Evolutionary conservation across 1,140 invertebrate species (phyloP).

Genomic region (Cydia splendana): DNA sequence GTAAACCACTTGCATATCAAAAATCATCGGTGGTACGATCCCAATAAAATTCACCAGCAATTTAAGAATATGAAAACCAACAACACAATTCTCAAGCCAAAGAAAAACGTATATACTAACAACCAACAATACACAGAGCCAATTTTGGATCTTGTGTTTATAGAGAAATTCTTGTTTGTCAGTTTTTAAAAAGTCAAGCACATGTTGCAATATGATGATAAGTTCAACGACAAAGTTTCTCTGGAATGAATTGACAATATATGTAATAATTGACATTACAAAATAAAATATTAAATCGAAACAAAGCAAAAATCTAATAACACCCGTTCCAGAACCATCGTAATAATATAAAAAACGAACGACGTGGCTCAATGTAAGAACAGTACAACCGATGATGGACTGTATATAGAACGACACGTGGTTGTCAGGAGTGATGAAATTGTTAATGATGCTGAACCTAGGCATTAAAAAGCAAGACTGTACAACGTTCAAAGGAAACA

Average conservation of each 20-base stretch:
- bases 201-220: background rate
- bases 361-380: background rate
- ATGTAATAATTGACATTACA: background rate
- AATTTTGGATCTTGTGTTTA: background rate
- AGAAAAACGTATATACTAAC: background rate
- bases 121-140: background rate
- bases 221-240: background rate
- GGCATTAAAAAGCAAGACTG: too few species aligned
- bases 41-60: background rate
- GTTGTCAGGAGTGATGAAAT: slow-evolving; percentile 5
- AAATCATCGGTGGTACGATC: background rate
- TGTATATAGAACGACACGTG: background rate
- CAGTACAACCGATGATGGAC: background rate
- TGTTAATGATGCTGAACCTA: background rate
- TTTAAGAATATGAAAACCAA: background rate
- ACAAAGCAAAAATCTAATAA: background rate
- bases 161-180: background rate
- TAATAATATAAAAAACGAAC: background rate
- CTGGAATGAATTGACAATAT: background rate
- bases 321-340: background rate
- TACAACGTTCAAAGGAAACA: too few species aligned
- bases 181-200: background rate
- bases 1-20: background rate
- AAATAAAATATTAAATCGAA: background rate
- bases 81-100: background rate